Base-by-base conservation (phyloP, 1,140 invertebrate genomes). In the Epicauta chinensis region DNA sequence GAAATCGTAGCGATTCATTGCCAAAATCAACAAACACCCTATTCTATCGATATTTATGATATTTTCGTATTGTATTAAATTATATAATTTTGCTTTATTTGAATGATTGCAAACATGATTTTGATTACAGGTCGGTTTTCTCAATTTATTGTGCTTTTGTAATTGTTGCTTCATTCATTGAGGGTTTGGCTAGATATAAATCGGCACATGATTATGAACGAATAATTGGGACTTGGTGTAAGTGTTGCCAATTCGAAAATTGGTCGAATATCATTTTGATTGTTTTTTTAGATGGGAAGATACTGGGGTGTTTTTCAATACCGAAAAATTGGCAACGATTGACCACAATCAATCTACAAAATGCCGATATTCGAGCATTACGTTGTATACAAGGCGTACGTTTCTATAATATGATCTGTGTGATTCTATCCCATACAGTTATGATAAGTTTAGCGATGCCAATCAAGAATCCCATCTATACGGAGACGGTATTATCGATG, bases 371-470 rank as follows among this genome's bases (percentile, higher is more conserved):
- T 14, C 38, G 47, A 37, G 46, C 55, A 23, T 32, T 65, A 12
- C 52, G 41, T 39, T 43, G 30, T 17, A 56, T 65, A 13, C 59
- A 65, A 55, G 63, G 61, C 15, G 52, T 65, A 0, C 42, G 63
- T 34, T 63, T 65, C 48, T 62, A 55, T 30, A 60, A 40, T 38
- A 60, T 63, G 53, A 38, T 58, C 17, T 53, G 55, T 7, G 61
- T 65, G 0, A 59, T 65, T 29, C 23, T 56, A 30, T 17, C 45
- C 11, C 63, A 65, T 52, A 55, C 55, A n/a, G 31, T 60, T 16
- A 57, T 63, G 54, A 16, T 41, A 1, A 36, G 31, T 39, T 48
- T 64, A 7, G 44, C 48, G 7, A 52, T 49, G 16, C 62, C 62
- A 36, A 31, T 64, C 23, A 36, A 52, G 10, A 64, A 64, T 47